These are phyloP conservation scores for Paedocypris micromegethes DNA, from an alignment of 2,797 vertebrate species.

Conservation along the genomic window DNA sequence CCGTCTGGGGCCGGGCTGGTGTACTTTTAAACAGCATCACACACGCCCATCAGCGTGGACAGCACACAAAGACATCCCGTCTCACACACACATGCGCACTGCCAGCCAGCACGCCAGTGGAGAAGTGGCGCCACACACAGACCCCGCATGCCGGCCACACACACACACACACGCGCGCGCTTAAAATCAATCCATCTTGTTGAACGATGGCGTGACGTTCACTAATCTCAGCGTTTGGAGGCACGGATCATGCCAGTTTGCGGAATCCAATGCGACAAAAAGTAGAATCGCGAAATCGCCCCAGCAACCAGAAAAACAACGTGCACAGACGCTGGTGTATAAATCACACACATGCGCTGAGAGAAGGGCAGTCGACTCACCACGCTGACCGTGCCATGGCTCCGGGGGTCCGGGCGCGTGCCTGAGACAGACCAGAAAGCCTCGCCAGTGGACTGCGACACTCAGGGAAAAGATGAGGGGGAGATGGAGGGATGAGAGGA, in stretches of 20 bases:
- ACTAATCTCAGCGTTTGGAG: too few relatives aligned
- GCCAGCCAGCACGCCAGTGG: conserved; percentile 33
- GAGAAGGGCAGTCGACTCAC: conserved; percentile 63
- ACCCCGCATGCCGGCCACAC: conserved; percentile 60
- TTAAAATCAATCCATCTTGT: too few relatives aligned
- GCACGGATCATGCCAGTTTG: too few relatives aligned
- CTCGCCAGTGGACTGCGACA: neutral
- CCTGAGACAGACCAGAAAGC: conserved; percentile 42
- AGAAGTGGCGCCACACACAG: conserved; percentile 44
- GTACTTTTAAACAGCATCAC: conserved; percentile 31
- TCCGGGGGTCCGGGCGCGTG: conserved; percentile 60
- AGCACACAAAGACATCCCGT: conserved; percentile 24
- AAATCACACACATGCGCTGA: conserved; percentile 20
- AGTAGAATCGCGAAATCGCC: too few relatives aligned
- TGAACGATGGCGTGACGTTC: too few relatives aligned
- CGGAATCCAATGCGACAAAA: too few relatives aligned
- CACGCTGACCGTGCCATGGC: conserved; percentile 50
- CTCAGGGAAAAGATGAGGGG: conserved; percentile 1
- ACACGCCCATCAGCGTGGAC: conserved; percentile 31
- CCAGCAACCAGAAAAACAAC: too few relatives aligned
- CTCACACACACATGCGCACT: conserved; percentile 34
- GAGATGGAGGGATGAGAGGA: neutral
- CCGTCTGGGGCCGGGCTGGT: conserved; percentile 27
- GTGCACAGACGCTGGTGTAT: neutral
- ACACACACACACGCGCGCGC: neutral